phyloP scores from a whole-genome alignment of 64 coral and sea anemone species.

The Actinia equina region DNA sequence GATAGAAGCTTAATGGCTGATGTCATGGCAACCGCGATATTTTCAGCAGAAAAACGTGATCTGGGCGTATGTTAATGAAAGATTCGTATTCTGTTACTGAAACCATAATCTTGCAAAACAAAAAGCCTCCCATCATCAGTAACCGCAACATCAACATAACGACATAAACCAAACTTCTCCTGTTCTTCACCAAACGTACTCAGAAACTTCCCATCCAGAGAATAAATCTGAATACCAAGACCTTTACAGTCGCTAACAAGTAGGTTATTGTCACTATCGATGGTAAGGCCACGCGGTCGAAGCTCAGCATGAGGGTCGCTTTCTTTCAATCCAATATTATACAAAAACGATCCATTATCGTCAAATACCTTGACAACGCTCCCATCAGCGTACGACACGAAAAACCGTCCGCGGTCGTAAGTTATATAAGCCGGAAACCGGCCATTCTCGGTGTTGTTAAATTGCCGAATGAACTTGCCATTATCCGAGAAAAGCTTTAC shows the following conservation, averaged over 20 bases:
- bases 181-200: slow-evolving; percentile 1
- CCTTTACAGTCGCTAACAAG: slow-evolving; percentile 21
- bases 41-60: too few species aligned
- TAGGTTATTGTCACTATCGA: slow-evolving; percentile 17
- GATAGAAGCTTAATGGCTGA: too few species aligned
- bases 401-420: slow-evolving; percentile 11
- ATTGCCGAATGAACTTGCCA: slow-evolving; percentile 14
- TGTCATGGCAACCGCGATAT: too few species aligned
- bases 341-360: slow-evolving; percentile 16
- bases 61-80: slow-evolving; percentile 1
- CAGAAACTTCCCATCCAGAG: slow-evolving; percentile 27
- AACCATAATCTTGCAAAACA: slow-evolving; percentile 29
- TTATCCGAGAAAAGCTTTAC: slow-evolving; percentile 29
- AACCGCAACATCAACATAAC: slow-evolving; percentile 26
- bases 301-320: background rate
- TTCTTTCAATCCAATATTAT: slow-evolving; percentile 1
- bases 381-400: slow-evolving; percentile 35
- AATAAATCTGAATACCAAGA: slow-evolving; percentile 16
- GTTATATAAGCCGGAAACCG: slow-evolving; percentile 13
- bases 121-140: slow-evolving; percentile 12
- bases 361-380: slow-evolving; percentile 30
- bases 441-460: slow-evolving; percentile 17
- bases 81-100: slow-evolving; percentile 17
- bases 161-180: background rate
- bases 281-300: slow-evolving; percentile 18